Base-by-base conservation (phyloP, 2,888 invertebrate species). In the Andrena camellia region DNA sequence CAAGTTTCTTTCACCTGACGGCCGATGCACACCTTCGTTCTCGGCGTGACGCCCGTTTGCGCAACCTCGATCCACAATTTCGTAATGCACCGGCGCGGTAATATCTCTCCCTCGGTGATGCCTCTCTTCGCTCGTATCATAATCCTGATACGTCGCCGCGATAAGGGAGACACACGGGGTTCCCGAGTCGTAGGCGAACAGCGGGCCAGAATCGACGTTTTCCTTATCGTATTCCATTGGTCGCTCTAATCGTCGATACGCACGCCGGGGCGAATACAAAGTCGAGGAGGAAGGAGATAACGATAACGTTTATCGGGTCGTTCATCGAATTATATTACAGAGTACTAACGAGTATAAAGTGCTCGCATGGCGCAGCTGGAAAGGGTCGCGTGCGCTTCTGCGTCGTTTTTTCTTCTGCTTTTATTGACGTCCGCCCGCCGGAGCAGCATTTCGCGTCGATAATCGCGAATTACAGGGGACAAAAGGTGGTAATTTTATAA, bases 41-140 rank as follows among this genome's bases (percentile, higher is more conserved):
- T 13, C 42, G 78, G 42, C 63, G 74, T 60, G 79, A 66, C 57
- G 62, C 33, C 52, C 64, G 20, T 60, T 88, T 88, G 85, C 85
- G 85, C 78, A 87, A 88, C 73, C 7, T 54, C 35, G 57, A 29
- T 70, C 31, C 82, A 50, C 68, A 62, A 57, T 86, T 86, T 81
- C 78, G 68, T 64, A 85, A 85, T 48, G 69, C 76, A 35, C 76
- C 64, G 42, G 67, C 54, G 48, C 54, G 54, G 33, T 50, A 73
- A 59, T 70, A 82, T 78, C 62, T 35, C n/a, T 50, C 5, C 59
- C 59, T 72, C 71, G 78, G 68, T 60, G 8, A 57, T 57, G 33
- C 31, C 60, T 54, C 60, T 54, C 10, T 7, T 10, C 62, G 64
- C 63, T 72, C 64, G 48, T 62, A 23, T 35, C n/a, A 50, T 66